Evolutionary conservation across 2,113 vertebrate species (phyloP), one percentile per base, ranked within the genome.

Genomic region (Eretmodus cyanostictus): DNA sequence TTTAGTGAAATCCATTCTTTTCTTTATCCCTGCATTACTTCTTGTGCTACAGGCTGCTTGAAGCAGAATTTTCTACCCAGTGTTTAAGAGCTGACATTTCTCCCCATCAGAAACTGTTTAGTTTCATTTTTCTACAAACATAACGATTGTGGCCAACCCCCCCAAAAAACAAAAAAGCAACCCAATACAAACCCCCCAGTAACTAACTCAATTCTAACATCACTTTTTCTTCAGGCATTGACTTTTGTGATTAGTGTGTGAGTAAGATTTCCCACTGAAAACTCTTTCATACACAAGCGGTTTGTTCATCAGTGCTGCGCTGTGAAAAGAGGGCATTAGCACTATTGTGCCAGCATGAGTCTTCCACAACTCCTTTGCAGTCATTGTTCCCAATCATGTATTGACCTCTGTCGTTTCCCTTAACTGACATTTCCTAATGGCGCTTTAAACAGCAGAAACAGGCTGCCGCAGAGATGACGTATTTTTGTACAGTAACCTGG

Each of bases 261-360:
- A 55, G 29, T 82, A 45, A 71, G 22, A 68, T 40, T 31, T 78
- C 59, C 53, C 17, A 42, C 66, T 76, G 80, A 87, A 61, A 45
- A 45, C 51, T 54, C 38, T 31, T 57, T 40, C 49, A 54, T 22
- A 40, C 63, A 47, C n/a, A 86, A 16, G 40, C 1, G 3, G 63
- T 73, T 59, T 49, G 61, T 59, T 82, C 80, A 57, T 61, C 53
- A 49, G 19, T 59, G 51, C 59, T 36, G 47, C 1, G 3, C 24
- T 49, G 4, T 55, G 38, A 34, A 66, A 27, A 78, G 40, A 55
- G 2, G 7, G 13, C 53, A 45, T 31, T 17, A 34, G 9, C 24
- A 49, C 24, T 49, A 19, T 19, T 31, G 42, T 31, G 71, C 17
- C 71, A 31, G 71, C 42, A 76, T 47, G 71, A 29, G 42, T 76